Evolutionary conservation across 2,797 vertebrate genomes (phyloP), one percentile per base, ranked within the genome.

Genomic region (Monodelphis domestica): DNA sequence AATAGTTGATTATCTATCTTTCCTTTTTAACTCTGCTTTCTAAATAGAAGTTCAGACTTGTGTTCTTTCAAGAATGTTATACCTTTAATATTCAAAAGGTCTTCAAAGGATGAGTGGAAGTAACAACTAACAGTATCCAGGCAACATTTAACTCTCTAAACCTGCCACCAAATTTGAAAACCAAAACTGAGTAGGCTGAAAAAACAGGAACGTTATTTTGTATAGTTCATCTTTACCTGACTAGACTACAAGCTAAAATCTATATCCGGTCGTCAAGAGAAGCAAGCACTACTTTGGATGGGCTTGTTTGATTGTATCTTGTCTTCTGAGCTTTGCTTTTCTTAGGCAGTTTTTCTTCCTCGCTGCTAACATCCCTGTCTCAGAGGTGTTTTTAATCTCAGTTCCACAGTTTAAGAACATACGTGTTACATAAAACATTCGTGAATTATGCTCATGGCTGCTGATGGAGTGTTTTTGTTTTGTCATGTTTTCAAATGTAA

Each of bases 81-180:
- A 33, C 55, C 63, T 63, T 38, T 51, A 54, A 15, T 90, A 87
- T 30, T 78, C 70, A 53, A 88, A 45, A 1, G 28, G 57, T 54
- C 51, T 53, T 38, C 88, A 54, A 89, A 51, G 94, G 70, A 90
- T 78, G 38, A 78, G 2, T 45, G n/a, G 4, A 78, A 78, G 21
- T 7, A 63, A 29, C 28, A 91, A 93, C 91, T 45, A 55, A 88
- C 9, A n/a, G 70, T 33, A 93, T 50, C 88, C 88, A 53, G 90
- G 54, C 90, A 33, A 84, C 89, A 92, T 2, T 45, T 14, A 93
- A 95, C 53, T 90, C 54, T 91, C 91, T 88, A 88, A 91, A 94
- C 87, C 90, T 88, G 54, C 33, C 84, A 93, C 54, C 90, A 87
- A 92, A 91, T 53, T 90, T 88, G 56, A 91, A 95, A 87, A 93